phyloP scores from a whole-genome alignment of 2,888 invertebrate genomes.

The Listrodromus nycthemerus region DNA sequence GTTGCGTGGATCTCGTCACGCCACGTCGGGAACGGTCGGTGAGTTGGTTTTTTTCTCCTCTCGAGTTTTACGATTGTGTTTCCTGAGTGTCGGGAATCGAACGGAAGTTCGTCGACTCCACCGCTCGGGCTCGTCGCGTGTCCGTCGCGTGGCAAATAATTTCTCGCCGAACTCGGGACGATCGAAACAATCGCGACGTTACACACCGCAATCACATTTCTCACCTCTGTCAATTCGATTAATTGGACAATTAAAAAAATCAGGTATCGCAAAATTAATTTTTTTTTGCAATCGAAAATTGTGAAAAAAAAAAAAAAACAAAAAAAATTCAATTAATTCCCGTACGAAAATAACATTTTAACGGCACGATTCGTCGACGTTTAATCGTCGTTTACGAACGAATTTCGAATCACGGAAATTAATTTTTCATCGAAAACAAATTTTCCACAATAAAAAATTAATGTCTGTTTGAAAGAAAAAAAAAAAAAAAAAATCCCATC shows the following conservation, averaged over 20 bases:
- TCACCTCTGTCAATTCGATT: too few species aligned
- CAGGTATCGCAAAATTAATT: neutral
- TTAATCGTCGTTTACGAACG: too few species aligned
- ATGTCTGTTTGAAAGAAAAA: neutral
- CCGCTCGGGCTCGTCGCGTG: slow-evolving; percentile 46
- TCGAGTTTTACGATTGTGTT: slow-evolving; percentile 29
- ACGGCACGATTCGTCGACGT: too few species aligned
- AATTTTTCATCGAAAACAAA: too few species aligned
- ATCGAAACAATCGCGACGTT: neutral
- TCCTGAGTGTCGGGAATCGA: slow-evolving; percentile 27
- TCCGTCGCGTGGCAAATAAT: slow-evolving; percentile 40
- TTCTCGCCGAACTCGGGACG: neutral
- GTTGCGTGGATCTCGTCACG: slow-evolving; percentile 61
- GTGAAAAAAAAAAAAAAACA: too few species aligned
- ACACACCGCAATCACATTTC: too few species aligned
- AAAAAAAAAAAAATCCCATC: neutral
- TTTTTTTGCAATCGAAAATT: neutral
- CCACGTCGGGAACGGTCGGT: slow-evolving; percentile 29
- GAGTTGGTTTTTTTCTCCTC: slow-evolving; percentile 26
- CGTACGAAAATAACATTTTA: too few species aligned
- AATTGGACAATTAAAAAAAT: too few species aligned
- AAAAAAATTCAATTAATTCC: too few species aligned
- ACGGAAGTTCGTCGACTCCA: slow-evolving; percentile 10
- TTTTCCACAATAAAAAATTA: neutral
- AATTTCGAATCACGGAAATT: too few species aligned